A percentile compares a stretch with the other conserved stretches of the same genome.
Evolutionary conservation across 2,113 vertebrate genomes (phyloP).

Genomic region (Calypte anna): DNA sequence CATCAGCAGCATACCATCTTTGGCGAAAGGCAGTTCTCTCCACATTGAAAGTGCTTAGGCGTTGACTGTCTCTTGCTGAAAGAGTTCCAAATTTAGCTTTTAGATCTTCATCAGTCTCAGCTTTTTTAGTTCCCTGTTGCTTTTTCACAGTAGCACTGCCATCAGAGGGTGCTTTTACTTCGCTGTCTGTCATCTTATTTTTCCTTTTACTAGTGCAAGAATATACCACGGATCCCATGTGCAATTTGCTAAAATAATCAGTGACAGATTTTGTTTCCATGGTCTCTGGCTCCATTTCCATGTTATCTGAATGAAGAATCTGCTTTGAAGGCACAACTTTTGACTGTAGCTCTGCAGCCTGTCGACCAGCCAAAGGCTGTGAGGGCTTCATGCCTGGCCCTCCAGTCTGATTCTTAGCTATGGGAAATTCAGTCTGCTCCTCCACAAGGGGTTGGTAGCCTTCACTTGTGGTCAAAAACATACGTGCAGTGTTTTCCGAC

Average conservation of each 20-base stretch:
- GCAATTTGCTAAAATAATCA: conserved; percentile 95
- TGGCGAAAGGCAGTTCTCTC: conserved; percentile 92
- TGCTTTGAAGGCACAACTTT: conserved; percentile 90
- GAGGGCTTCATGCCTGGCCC: conserved; percentile 77
- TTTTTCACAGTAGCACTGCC: conserved; percentile 79
- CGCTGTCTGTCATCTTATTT: conserved; percentile 82
- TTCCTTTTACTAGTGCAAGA: conserved; percentile 88
- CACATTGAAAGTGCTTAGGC: conserved; percentile 88
- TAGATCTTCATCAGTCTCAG: conserved; percentile 81
- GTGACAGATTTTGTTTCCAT: conserved; percentile 98
- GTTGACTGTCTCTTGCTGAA: conserved; percentile 87
- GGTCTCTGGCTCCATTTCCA: conserved; percentile 98
- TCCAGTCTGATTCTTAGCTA: conserved; percentile 69
- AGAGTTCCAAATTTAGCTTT: conserved; percentile 87
- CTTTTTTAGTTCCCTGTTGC: conserved; percentile 74
- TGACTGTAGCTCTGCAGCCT: conserved; percentile 83
- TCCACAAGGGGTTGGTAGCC: conserved; percentile 86
- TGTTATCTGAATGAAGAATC: conserved; percentile 90
- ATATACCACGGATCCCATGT: conserved; percentile 88
- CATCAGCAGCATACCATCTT: conserved; percentile 85
- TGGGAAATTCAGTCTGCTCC: conserved; percentile 87
- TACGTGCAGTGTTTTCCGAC: conserved; percentile 87
- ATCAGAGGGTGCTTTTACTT: conserved; percentile 77
- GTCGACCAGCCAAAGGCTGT: conserved; percentile 73
- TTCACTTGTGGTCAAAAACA: conserved; percentile 87